Conservation (phyloP, 2,113 vertebrate genomes). For the Echinops telfairi region DNA sequence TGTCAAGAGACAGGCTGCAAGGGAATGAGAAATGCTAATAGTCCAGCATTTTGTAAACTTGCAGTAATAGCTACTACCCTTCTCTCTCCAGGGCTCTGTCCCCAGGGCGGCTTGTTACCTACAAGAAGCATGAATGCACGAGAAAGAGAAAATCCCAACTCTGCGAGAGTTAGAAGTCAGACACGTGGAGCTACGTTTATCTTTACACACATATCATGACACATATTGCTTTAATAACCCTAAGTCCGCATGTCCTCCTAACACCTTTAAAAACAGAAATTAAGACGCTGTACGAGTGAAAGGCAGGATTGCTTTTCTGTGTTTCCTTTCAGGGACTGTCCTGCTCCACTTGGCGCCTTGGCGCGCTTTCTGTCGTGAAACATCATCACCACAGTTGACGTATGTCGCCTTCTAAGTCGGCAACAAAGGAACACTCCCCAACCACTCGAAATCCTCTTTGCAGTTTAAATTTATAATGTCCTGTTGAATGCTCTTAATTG, state of each 20-base stretch:
- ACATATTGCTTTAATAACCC: conserved; percentile 63
- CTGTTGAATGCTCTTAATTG: conserved; percentile 55
- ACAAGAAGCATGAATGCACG: conserved; percentile 61
- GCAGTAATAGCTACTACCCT: conserved; percentile 46
- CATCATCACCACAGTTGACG: conserved; percentile 5
- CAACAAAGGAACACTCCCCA: neutral
- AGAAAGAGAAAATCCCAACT: conserved; percentile 67
- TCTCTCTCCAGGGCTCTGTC: conserved; percentile 59
- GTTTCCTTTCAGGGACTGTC: conserved; percentile 22
- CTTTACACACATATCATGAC: conserved; percentile 50
- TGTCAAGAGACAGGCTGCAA: conserved; percentile 30
- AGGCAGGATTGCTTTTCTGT: conserved; percentile 20
- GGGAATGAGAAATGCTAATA: conserved; percentile 66
- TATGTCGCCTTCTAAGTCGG: neutral
- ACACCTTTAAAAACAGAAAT: conserved; percentile 51
- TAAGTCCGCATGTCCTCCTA: conserved; percentile 53
- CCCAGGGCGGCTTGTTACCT: conserved; percentile 77
- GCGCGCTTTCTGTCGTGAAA: neutral
- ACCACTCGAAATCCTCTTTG: conserved; percentile 37
- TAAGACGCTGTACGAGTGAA: conserved; percentile 50
- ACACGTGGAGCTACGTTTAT: conserved; percentile 69
- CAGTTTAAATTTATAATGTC: conserved; percentile 53
- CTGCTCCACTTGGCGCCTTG: neutral
- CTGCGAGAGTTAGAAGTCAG: conserved; percentile 65
- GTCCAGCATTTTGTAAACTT: conserved; percentile 61